Evolutionary conservation across 2,888 invertebrate genomes (phyloP), one percentile per base, ranked within the genome.

Genomic region (Leptothorax acervorum): DNA sequence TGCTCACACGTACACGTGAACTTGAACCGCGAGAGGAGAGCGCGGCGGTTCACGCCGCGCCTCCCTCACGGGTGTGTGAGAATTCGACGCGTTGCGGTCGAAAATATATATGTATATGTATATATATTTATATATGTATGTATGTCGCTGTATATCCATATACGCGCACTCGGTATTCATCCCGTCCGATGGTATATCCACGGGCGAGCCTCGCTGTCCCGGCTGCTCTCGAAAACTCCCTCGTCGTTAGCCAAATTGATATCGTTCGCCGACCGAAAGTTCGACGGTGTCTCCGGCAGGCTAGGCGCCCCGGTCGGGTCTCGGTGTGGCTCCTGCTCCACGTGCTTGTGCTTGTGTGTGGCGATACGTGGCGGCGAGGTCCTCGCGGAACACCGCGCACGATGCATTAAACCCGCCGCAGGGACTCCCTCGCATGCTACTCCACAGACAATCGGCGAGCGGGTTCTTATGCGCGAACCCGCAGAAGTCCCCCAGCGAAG

Each of bases 181-280:
- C 66, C 51, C 48, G 73, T 28, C 35, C 35, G 31, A 11, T 4
- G 60, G 48, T 55, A 35, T 18, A 35, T 42, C 42, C 53, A 60
- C 39, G 45, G n/a, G 28, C 71, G 42, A 65, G 65, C 28, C 57
- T 53, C 63, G 74, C 53, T 35, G 35, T 18, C 63, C 31, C 31
- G 45, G 57, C 45, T 48, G 70, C 35, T 79, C 60, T 57, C 84
- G 89, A 84, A 83, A 87, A 90, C 85, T 89, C 76, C 74, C 83
- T 35, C 75, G 75, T 91, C 91, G 91, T 92, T 92, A 90, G 89
- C 88, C 90, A 92, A 92, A 92, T 91, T 92, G 91, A 92, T 92
- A 92, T 92, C 90, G 90, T 88, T 87, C 92, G 76, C 82, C 71
- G 82, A 63, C 4, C 85, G 81, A 84, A 86, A 89, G 88, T 90